A percentile compares a stretch with the other conserved stretches of the same genome.
phyloP scores from a whole-genome alignment of 2,797 vertebrate genomes.

The Typhlichthys subterraneus region DNA sequence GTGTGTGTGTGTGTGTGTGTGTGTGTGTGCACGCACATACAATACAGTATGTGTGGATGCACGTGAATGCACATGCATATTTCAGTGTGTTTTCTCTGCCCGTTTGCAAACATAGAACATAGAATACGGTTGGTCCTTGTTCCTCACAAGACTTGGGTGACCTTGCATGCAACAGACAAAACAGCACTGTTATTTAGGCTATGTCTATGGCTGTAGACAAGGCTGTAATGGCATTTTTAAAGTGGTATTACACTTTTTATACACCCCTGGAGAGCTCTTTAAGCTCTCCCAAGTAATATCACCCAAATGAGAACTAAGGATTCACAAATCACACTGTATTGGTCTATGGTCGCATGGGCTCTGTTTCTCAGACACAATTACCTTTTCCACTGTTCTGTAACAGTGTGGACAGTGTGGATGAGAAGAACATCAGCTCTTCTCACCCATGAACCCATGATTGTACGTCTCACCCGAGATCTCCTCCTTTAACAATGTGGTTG shows the following conservation, averaged over 20 bases:
- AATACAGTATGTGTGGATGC: background rate
- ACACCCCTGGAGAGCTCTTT: too few species aligned
- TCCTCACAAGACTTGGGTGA: constrained; percentile 6
- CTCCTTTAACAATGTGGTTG: background rate
- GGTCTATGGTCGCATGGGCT: constrained; percentile 12
- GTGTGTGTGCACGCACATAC: background rate
- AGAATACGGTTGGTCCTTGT: background rate
- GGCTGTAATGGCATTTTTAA: constrained; percentile 25
- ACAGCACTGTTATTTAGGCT: constrained; percentile 26
- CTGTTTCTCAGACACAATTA: background rate
- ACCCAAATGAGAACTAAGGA: background rate
- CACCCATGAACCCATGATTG: background rate
- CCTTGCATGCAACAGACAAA: constrained; percentile 41
- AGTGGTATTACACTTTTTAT: constrained; percentile 3
- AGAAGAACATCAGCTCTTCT: too few species aligned
- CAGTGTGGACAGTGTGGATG: too few species aligned
- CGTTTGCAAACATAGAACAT: background rate
- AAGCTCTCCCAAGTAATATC: background rate
- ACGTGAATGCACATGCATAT: background rate
- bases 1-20: background rate
- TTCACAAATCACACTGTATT: too few species aligned
- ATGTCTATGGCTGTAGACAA: constrained; percentile 20
- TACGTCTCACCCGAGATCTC: background rate
- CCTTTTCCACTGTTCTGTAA: constrained; percentile 1
- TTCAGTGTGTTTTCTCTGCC: background rate